Conservation (phyloP, 2,888 invertebrate genomes). For the Tholera decimalis region DNA sequence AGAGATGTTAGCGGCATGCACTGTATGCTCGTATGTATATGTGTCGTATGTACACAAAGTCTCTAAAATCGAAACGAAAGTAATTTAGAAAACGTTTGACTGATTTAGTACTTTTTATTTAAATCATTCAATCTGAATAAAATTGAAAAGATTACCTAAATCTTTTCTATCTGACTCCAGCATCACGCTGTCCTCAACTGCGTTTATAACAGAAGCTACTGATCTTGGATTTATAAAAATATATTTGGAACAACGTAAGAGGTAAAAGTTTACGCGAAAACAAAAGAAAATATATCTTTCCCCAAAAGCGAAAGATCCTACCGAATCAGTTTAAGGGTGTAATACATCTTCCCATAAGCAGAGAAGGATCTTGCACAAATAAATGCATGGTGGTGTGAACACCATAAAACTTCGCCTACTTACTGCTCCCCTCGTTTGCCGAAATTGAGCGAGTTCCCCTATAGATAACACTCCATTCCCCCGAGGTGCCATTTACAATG, state of each 20-base stretch:
- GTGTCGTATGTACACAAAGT: background rate
- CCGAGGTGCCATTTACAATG: conserved; percentile 61
- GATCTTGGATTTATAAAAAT: background rate
- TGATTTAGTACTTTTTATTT: conserved; percentile 37
- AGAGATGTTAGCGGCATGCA: background rate
- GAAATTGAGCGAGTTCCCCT: conserved; percentile 68
- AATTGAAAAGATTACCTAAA: conserved; percentile 37
- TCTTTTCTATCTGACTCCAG: conserved; percentile 24
- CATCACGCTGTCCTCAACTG: conserved; percentile 15
- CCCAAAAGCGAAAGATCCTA: conserved; percentile 10
- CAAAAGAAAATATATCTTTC: conserved; percentile 11
- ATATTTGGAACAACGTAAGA: background rate
- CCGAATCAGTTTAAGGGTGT: conserved; percentile 32
- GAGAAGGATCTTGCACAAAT: conserved; percentile 56
- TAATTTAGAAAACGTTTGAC: conserved; percentile 18
- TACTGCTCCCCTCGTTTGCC: conserved; percentile 58
- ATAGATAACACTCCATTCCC: conserved; percentile 68
- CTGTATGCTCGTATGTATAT: background rate
- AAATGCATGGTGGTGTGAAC: conserved; percentile 59
- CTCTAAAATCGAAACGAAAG: conserved; percentile 8
- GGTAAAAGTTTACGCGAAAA: background rate
- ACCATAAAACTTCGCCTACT: conserved; percentile 51
- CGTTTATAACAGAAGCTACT: background rate
- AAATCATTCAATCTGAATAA: conserved; percentile 21
- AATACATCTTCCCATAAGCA: conserved; percentile 45